Evolutionary conservation across 1,140 invertebrate genomes (phyloP).

Genomic region (Microplitis mediator): DNA sequence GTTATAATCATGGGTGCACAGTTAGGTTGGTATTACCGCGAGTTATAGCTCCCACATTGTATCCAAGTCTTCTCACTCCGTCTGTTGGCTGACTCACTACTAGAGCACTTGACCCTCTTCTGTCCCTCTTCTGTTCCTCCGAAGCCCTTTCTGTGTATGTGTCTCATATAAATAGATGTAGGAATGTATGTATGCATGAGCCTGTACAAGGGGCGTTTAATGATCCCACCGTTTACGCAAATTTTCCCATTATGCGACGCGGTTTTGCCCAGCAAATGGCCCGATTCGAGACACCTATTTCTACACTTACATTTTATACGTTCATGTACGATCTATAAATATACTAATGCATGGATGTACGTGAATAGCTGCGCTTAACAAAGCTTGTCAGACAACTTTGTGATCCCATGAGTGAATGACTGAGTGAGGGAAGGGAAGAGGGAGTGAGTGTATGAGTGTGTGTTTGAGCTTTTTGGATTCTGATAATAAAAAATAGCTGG

Average conservation of each 20-base stretch:
- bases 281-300: constrained; percentile 37
- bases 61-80: constrained; percentile 19
- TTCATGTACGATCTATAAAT: too few relatives aligned
- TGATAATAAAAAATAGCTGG: constrained; percentile 41
- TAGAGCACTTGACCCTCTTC: constrained; percentile 35
- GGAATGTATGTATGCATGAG: constrained; percentile 37
- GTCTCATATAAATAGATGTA: constrained; percentile 29
- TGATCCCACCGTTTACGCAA: constrained; percentile 63
- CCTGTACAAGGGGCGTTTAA: constrained; percentile 47
- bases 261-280: constrained; percentile 56
- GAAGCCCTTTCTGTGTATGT: not conserved
- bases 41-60: constrained; percentile 55
- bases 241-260: constrained; percentile 63
- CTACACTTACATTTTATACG: not conserved
- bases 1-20: constrained; percentile 64
- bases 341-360: not conserved
- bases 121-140: constrained; percentile 36
- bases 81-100: not conserved
- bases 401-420: not conserved
- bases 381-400: not conserved
- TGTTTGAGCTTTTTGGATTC: not conserved
- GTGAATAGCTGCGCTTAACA: not conserved
- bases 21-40: constrained; percentile 64
- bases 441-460: too few relatives aligned
- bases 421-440: too few relatives aligned